These are phyloP conservation scores for Enchytraeus crypticus DNA, from an alignment of 2,888 invertebrate genomes.

Conservation along the genomic window DNA sequence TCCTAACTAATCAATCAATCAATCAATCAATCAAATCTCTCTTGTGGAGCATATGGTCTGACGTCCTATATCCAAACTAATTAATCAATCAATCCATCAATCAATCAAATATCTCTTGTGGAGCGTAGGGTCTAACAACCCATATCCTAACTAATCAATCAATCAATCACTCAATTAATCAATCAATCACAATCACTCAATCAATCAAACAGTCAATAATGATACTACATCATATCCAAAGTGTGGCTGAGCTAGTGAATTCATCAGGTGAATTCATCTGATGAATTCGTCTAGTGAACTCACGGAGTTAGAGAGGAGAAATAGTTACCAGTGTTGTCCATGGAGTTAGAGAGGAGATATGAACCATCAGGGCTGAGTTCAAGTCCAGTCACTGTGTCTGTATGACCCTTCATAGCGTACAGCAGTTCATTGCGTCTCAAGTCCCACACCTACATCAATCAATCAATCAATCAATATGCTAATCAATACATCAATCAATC, in stretches of 20 bases:
- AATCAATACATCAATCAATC: too few species aligned
- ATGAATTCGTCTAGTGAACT: too few species aligned
- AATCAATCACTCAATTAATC: too few species aligned
- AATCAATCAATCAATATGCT: too few species aligned
- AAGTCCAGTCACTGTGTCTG: conserved; percentile 85
- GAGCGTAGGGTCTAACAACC: conserved; percentile 31
- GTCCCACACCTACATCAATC: conserved; percentile 78
- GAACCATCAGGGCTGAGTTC: conserved; percentile 62
- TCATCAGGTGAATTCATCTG: too few species aligned
- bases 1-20: conserved; percentile 57
- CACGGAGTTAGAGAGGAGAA: too few species aligned
- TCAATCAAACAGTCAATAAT: too few species aligned
- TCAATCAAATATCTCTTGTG: conserved; percentile 30
- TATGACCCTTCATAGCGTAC: conserved; percentile 81
- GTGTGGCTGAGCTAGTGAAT: too few species aligned
- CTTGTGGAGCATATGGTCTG: conserved; percentile 31
- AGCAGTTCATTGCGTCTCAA: conserved; percentile 71
- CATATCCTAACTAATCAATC: conserved; percentile 54
- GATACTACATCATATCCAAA: too few species aligned
- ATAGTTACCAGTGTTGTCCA: conserved; percentile 74
- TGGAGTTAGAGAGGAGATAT: conserved; percentile 85
- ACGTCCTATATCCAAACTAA: conserved; percentile 52
- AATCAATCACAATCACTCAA: too few species aligned
- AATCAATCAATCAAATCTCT: too few species aligned
- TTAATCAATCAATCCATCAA: too few species aligned